Percentiles rank a stretch among this genome's conserved stretches.
These are phyloP conservation scores for Engraulis encrasicolus DNA, from an alignment of 2,113 vertebrate species.

Conservation along the genomic window DNA sequence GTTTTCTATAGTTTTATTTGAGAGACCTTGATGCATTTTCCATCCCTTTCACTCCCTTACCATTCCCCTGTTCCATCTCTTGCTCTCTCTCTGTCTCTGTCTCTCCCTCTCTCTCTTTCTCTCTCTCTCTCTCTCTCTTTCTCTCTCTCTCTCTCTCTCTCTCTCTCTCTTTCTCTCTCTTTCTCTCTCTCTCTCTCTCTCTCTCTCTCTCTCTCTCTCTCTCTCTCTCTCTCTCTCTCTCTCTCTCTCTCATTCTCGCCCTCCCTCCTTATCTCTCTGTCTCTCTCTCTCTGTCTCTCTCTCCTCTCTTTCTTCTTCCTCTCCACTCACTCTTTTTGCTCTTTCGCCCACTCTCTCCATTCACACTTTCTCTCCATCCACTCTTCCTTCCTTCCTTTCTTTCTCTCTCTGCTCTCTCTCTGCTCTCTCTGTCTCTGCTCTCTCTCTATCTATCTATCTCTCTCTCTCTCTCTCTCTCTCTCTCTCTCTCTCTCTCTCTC, in stretches of 20 bases:
- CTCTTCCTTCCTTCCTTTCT: no score
- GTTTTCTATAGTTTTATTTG: no score
- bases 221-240: not conserved
- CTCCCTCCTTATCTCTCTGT: no score
- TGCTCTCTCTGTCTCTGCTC: no score
- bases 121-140: no score
- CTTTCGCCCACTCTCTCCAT: constrained; percentile 42
- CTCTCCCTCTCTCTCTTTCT: constrained; percentile 8
- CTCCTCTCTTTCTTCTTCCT: not conserved
- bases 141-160: constrained; percentile 42
- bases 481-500: not conserved
- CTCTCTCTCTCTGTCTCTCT: constrained; percentile 25
- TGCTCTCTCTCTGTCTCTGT: constrained; percentile 42
- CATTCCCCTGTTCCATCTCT: constrained; percentile 24
- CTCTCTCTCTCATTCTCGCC: no score
- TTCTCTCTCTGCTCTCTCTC: no score
- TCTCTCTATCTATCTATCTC: no score
- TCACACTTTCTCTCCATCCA: no score
- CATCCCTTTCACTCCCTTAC: no score
- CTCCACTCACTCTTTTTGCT: constrained; percentile 31
- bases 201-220: constrained; percentile 14
- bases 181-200: constrained; percentile 43
- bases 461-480: no score
- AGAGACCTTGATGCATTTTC: no score
- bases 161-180: constrained; percentile 29